These are phyloP conservation scores for Oxytorus armatus DNA, from an alignment of 2,888 invertebrate genomes.

Conservation along the genomic window DNA sequence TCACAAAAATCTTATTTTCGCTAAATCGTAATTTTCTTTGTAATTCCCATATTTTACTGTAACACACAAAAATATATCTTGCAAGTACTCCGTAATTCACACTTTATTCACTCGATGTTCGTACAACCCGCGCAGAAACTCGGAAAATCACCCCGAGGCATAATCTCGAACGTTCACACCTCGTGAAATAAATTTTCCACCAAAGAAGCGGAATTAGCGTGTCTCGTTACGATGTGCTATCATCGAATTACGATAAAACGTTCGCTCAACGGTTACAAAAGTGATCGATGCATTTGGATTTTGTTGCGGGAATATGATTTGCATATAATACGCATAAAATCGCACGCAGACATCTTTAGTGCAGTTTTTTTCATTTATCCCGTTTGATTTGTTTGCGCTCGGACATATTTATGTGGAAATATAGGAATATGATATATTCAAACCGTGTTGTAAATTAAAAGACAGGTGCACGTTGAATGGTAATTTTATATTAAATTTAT, in stretches of 20 bases:
- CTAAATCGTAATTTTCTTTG: conserved; percentile 4
- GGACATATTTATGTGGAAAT: conserved; percentile 15
- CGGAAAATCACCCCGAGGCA: conserved; percentile 51
- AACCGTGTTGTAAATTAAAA: no score
- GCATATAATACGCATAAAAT: conserved; percentile 18
- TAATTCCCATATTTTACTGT: no score
- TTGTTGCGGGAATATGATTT: neutral
- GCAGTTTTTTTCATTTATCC: conserved; percentile 9
- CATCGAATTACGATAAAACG: conserved; percentile 12
- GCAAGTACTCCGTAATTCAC: neutral
- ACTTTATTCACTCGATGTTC: neutral
- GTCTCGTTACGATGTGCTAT: conserved; percentile 18
- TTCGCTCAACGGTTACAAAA: neutral
- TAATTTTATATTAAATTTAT: no score
- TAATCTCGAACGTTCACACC: conserved; percentile 58
- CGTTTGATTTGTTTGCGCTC: conserved; percentile 6
- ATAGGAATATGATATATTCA: neutral
- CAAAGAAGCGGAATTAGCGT: conserved; percentile 5
- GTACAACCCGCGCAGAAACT: conserved; percentile 14
- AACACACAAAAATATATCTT: neutral
- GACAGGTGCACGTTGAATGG: no score
- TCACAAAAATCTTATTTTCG: neutral
- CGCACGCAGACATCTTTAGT: conserved; percentile 24
- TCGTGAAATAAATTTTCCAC: conserved; percentile 56
- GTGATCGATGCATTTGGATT: conserved; percentile 11